Evolutionary conservation across 2,113 vertebrate species (phyloP).

Genomic region (Quiscalus mexicanus): DNA sequence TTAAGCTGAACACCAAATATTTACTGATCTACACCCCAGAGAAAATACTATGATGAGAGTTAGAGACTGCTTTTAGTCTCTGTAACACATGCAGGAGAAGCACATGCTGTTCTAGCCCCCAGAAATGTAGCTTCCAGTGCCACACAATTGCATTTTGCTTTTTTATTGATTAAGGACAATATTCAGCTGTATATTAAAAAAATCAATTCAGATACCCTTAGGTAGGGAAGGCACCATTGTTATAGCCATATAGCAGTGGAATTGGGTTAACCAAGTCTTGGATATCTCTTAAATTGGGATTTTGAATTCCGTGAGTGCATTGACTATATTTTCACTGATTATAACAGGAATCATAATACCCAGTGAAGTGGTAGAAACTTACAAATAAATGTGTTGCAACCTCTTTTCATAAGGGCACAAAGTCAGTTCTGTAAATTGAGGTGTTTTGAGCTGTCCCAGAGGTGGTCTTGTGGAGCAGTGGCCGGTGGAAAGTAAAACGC

Average conservation of each 20-base stretch:
- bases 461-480: fast-evolving
- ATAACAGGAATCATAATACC: background rate
- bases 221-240: background rate
- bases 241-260: background rate
- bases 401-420: background rate
- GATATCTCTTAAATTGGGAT: background rate
- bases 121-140: background rate
- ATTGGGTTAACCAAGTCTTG: background rate
- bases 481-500: no score
- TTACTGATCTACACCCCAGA: background rate
- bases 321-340: background rate
- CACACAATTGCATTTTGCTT: background rate
- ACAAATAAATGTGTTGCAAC: background rate
- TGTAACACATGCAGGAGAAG: fast-evolving
- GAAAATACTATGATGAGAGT: background rate
- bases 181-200: background rate
- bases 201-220: background rate
- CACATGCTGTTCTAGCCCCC: background rate
- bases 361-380: background rate
- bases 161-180: background rate
- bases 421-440: background rate
- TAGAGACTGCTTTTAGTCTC: background rate
- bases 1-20: background rate
- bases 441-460: background rate
- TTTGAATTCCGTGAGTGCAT: background rate